Evolutionary conservation across 2,113 vertebrate genomes (phyloP).

Genomic region (Ciconia stormi): DNA sequence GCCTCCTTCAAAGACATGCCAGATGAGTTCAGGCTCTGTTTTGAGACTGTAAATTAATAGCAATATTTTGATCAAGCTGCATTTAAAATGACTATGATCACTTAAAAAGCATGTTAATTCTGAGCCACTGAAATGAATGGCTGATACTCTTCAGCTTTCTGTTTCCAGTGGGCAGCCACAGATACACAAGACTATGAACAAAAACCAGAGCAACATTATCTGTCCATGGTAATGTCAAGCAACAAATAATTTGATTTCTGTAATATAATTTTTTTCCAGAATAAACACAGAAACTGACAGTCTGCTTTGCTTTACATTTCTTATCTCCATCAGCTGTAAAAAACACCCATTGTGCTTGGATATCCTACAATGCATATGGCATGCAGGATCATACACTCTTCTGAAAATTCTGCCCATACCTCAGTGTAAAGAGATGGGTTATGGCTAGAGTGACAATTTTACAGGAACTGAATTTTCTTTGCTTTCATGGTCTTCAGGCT

Average conservation of each 20-base stretch:
- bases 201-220: background rate
- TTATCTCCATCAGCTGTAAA: background rate
- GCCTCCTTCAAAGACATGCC: conserved; percentile 43
- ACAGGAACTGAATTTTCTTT: background rate
- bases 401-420: background rate
- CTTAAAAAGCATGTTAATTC: conserved; percentile 20
- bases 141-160: background rate
- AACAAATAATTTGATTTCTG: background rate
- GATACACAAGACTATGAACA: background rate
- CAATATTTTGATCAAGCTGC: conserved; percentile 47
- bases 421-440: background rate
- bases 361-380: background rate
- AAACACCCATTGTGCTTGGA: background rate
- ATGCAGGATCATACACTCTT: background rate
- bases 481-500: background rate
- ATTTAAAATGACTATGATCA: background rate
- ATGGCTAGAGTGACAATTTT: background rate
- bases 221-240: background rate
- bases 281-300: background rate
- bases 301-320: background rate
- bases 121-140: background rate
- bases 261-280: background rate
- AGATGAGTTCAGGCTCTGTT: background rate
- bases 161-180: background rate
- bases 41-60: conserved; percentile 36